Evolutionary conservation across 2,888 invertebrate species (phyloP).

Genomic region (Morpho deidamia): DNA sequence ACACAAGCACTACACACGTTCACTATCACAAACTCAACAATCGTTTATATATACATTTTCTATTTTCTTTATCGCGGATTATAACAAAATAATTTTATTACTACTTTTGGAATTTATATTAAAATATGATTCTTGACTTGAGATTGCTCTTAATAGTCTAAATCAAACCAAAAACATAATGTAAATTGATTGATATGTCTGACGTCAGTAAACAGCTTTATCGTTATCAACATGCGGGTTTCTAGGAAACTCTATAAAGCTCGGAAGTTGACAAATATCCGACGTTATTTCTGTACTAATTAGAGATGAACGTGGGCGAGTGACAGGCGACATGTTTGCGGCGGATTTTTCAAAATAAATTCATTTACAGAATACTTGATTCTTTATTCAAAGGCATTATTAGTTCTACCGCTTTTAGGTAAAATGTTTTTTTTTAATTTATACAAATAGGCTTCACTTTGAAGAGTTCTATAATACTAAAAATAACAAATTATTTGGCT

Average conservation of each 20-base stretch:
- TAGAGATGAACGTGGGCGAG: conserved; percentile 62
- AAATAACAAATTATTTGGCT: too few relatives aligned
- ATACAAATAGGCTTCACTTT: too few relatives aligned
- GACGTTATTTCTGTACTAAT: conserved; percentile 75
- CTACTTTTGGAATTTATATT: too few relatives aligned
- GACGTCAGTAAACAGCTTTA: conserved; percentile 7
- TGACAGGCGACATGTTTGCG: conserved; percentile 45
- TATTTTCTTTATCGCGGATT: too few relatives aligned
- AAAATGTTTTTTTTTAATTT: too few relatives aligned
- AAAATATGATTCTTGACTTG: too few relatives aligned
- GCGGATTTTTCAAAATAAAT: conserved; percentile 36
- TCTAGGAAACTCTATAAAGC: conserved; percentile 68
- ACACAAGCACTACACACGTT: too few relatives aligned
- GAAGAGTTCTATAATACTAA: too few relatives aligned
- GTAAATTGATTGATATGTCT: conserved; percentile 1
- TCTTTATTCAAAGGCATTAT: not conserved
- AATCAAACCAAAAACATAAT: not conserved
- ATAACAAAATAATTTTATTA: too few relatives aligned
- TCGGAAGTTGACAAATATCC: conserved; percentile 76
- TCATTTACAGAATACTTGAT: conserved; percentile 37
- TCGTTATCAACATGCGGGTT: conserved; percentile 37
- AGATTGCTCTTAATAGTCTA: not conserved
- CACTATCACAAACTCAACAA: too few relatives aligned
- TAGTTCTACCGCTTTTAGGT: too few relatives aligned
- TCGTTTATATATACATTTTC: too few relatives aligned